phyloP scores from a whole-genome alignment of 92 coral and sea anemone species.

The Epizoanthus rinbou region DNA sequence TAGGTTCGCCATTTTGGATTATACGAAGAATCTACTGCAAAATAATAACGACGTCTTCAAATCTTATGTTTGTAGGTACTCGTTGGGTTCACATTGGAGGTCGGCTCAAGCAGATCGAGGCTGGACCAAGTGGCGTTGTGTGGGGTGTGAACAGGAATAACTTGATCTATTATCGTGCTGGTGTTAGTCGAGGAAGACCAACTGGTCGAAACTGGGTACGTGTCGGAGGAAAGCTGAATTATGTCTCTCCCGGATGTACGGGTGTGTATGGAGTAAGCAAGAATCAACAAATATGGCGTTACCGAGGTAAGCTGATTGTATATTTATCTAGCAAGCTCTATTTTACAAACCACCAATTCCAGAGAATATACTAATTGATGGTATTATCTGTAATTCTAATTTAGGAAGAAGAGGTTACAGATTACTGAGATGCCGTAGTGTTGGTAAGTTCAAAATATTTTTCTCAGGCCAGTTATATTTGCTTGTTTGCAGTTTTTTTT shows the following conservation, averaged over 20 bases:
- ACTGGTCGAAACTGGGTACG: constrained; percentile 28
- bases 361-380: too few species aligned
- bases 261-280: constrained; percentile 36
- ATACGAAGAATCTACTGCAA: too few species aligned
- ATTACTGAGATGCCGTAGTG: too few species aligned
- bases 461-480: too few species aligned
- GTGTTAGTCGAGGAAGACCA: constrained; percentile 12
- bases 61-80: not conserved
- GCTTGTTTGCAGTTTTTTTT: too few species aligned
- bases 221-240: constrained; percentile 33
- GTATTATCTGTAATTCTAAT: too few species aligned
- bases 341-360: too few species aligned
- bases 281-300: constrained; percentile 32
- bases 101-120: constrained; percentile 15
- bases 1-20: too few species aligned
- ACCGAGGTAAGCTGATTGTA: constrained; percentile 1
- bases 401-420: too few species aligned
- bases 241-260: constrained; percentile 20
- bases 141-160: constrained; percentile 35
- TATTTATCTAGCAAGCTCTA: too few species aligned
- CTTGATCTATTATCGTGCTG: constrained; percentile 33
- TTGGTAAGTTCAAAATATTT: too few species aligned
- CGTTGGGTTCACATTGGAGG: constrained; percentile 17
- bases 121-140: constrained; percentile 29
- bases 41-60: too few species aligned